phyloP scores from a whole-genome alignment of 1,140 invertebrate species.

The Trichogramma pretiosum region DNA sequence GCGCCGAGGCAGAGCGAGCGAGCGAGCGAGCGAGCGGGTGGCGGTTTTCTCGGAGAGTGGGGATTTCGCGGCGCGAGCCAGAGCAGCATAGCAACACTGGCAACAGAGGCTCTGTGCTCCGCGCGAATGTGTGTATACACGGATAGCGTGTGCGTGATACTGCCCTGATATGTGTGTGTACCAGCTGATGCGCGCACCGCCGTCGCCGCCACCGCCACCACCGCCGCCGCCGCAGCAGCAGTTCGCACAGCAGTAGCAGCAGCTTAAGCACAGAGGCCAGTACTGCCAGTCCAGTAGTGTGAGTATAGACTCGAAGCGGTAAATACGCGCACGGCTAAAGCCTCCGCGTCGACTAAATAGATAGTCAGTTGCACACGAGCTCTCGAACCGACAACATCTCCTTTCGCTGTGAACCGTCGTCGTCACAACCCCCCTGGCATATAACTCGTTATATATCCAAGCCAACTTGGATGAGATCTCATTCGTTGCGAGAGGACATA shows the following conservation, averaged over 20 bases:
- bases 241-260: slow-evolving; percentile 36
- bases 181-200: slow-evolving; percentile 16
- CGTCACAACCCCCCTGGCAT: too few relatives aligned
- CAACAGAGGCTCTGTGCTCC: not conserved
- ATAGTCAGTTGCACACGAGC: slow-evolving; percentile 44
- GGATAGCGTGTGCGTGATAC: too few relatives aligned
- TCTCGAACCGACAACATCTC: slow-evolving; percentile 37
- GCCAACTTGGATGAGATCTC: too few relatives aligned
- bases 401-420: too few relatives aligned
- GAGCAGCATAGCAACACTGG: not conserved
- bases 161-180: slow-evolving; percentile 18
- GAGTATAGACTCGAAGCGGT: slow-evolving; percentile 34
- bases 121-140: too few relatives aligned
- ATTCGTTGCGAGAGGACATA: too few relatives aligned
- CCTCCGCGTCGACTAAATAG: too few relatives aligned
- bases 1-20: not conserved
- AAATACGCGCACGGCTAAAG: slow-evolving; percentile 15
- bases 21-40: slow-evolving; percentile 2
- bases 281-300: slow-evolving; percentile 13
- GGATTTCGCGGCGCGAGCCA: not conserved
- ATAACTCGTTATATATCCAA: too few relatives aligned
- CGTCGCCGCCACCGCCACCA: slow-evolving; percentile 21
- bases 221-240: slow-evolving; percentile 8
- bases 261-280: not conserved
- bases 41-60: too few relatives aligned